Base-by-base conservation (phyloP, 2,888 invertebrate genomes). In the Thera obeliscata region DNA sequence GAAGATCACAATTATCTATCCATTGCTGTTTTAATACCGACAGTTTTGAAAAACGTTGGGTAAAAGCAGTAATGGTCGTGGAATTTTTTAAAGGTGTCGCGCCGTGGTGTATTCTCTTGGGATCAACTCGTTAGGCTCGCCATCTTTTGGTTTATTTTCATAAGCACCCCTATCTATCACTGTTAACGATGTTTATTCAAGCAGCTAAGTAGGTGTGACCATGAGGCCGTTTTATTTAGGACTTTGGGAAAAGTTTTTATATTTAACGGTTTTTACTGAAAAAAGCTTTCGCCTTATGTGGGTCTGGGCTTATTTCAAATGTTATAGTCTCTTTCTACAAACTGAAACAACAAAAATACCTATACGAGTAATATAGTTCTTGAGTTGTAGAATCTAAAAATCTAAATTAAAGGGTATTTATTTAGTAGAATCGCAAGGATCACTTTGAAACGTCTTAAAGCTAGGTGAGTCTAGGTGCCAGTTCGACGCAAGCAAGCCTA, bases 151-250 rank as follows among this genome's bases (percentile, higher is more conserved):
- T 93, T 92, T 92, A 92, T 93, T 92, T 92, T 91, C 91, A 87
- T 91, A 92, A 91, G 90, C 89, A 92, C 88, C 87, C 87, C 86
- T 90, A 93, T 93, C 93, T 92, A 92, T 93, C 93, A 93, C 90
- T 90, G 93, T 92, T 93, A 92, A 92, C 92, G 92, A 93, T 92
- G 93, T 93, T 92, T 93, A 92, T 92, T 92, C 91, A 93, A 93
- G 89, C 90, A 85, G 87, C 84, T 86, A 82, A 77, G 76, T 71
- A 79, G 49, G 59, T 72, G 85, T 83, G 81, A 74, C 88, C 83
- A 90, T 75, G 64, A 11, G 33, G 73, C 38, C 22, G 56, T 7
- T 3, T 36, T 54, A n/a, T 43, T 52, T 4, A 48, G 64, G 61
- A 59, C 36, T 9, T 46, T 5, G 8, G 2, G 33, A 52, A 12